Base-by-base conservation (phyloP, 2,113 vertebrate species). In the Percina caprodes region DNA sequence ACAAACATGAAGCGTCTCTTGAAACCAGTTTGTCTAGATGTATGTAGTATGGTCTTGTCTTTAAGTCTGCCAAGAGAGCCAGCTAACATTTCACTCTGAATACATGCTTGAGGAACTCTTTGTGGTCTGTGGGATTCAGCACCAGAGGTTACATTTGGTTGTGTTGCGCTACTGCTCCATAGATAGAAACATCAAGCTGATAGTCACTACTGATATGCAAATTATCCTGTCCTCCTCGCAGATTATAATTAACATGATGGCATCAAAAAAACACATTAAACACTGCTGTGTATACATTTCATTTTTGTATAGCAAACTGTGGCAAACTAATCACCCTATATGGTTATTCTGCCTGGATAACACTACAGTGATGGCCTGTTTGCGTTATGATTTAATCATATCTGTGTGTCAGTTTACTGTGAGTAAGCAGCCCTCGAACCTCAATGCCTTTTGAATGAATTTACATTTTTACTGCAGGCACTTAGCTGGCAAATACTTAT, bases 381-480 rank as follows among this genome's bases (percentile, higher is more conserved):
- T 49, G 30, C 33, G 51, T 73, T 78, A 56, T 52, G 55, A 70
- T 74, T 72, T 59, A 46, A 82, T 74, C 55, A 16, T 78, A 79
- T 69, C 75, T 84, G 74, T 83, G 74, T 45, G 74, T 62, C 68
- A 11, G 30, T 56, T 11, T 77, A 18, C 35, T 65, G 77, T 70
- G 79, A 78, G 77, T 73, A 24, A 46, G 72, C 49, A 35, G 11
- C 68, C 65, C 63, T 49, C 56, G 10, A 42, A 76, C 69, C 18
- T 75, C 26, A 0, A 26, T 46, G 65, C 51, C 59, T 88, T 92
- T 90, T 86, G 85, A 85, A 87, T 90, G 3, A 42, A 92, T 93
- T 92, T 92, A 80, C 86, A 93, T 93, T 73, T 74, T 70, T 61
- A 67, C 33, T 82, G 79, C 24, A 33, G 79, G 78, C 78, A 6